These are phyloP conservation scores for Autographa gamma DNA, from an alignment of 2,888 invertebrate genomes.

Conservation along the genomic window DNA sequence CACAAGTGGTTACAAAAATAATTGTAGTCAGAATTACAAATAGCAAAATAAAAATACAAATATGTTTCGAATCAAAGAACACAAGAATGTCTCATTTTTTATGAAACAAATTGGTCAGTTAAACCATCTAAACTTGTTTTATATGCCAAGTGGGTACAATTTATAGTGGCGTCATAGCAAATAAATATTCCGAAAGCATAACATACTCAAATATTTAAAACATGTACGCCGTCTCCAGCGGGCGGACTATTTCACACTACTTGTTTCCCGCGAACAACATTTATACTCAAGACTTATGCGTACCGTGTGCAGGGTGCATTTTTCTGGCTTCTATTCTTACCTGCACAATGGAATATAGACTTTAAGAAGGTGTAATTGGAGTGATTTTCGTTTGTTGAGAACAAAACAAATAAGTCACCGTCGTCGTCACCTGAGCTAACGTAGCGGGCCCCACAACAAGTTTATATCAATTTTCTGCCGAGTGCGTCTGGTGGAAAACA, in stretches of 20 bases:
- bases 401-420: conserved; percentile 77
- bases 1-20: not conserved
- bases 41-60: not conserved
- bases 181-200: conserved; percentile 62
- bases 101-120: conserved; percentile 32
- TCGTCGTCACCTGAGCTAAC: conserved; percentile 84
- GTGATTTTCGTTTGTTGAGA: conserved; percentile 59
- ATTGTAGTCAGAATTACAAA: not conserved
- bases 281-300: conserved; percentile 75
- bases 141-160: conserved; percentile 49
- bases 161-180: conserved; percentile 42
- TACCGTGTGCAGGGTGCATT: conserved; percentile 75
- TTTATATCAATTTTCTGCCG: conserved; percentile 88
- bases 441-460: conserved; percentile 81
- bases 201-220: conserved; percentile 74
- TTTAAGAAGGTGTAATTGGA: conserved; percentile 59
- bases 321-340: conserved; percentile 75
- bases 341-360: conserved; percentile 58
- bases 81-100: not conserved
- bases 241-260: conserved; percentile 74
- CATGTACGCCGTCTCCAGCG: conserved; percentile 65
- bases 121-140: conserved; percentile 35
- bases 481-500: conserved; percentile 86
- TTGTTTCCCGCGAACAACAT: conserved; percentile 79
- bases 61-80: not conserved